A percentile compares a stretch with the other conserved stretches of the same genome.
Conservation (phyloP, 2,888 invertebrate species). For the Thymelicus acteon region DNA sequence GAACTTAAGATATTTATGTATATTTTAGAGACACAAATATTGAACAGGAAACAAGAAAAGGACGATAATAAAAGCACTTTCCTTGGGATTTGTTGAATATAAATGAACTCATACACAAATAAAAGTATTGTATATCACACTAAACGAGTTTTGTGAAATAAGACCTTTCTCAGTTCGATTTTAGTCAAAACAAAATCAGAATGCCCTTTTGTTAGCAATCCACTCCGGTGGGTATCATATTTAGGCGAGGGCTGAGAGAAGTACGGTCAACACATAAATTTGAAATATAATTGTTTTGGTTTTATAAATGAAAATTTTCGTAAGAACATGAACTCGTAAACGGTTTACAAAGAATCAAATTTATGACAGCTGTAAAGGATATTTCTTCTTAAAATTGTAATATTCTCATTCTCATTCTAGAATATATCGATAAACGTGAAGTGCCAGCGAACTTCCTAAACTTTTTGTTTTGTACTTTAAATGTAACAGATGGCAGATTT, state of each 20-base stretch:
- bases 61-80: not conserved
- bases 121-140: slow-evolving; percentile 56
- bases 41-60: not conserved
- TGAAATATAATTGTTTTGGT: not conserved
- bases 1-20: too few relatives aligned
- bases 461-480: too few relatives aligned
- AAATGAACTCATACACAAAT: slow-evolving; percentile 20
- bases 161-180: slow-evolving; percentile 64
- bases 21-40: too few relatives aligned
- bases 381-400: too few relatives aligned
- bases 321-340: too few relatives aligned
- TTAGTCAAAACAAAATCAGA: slow-evolving; percentile 83
- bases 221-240: slow-evolving; percentile 77
- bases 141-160: slow-evolving; percentile 73
- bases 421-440: too few relatives aligned
- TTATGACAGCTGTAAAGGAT: not conserved
- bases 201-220: slow-evolving; percentile 77
- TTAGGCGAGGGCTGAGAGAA: slow-evolving; percentile 59
- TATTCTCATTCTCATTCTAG: too few relatives aligned
- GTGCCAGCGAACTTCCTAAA: too few relatives aligned
- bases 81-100: not conserved
- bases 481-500: too few relatives aligned
- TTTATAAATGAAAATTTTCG: too few relatives aligned
- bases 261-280: slow-evolving; percentile 56
- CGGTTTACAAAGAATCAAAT: not conserved